Conservation (phyloP, 2,113 vertebrate species). For the Myodes glareolus region DNA sequence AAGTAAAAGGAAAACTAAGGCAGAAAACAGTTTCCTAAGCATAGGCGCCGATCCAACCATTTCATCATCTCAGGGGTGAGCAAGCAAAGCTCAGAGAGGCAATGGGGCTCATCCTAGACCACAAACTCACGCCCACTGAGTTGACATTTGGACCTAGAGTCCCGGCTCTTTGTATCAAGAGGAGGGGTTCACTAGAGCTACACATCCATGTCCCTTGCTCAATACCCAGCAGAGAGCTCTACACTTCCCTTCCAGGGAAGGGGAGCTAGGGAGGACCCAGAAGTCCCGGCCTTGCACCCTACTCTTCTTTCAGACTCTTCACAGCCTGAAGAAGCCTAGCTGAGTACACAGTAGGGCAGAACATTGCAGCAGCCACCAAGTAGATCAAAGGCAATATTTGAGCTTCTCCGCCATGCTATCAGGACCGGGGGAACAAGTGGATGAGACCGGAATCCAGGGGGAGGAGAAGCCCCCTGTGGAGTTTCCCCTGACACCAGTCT, state of each 20-base stretch:
- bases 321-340: neutral
- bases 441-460: neutral
- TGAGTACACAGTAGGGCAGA: neutral
- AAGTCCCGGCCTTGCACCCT: neutral
- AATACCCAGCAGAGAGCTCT: neutral
- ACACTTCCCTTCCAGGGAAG: neutral
- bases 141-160: neutral
- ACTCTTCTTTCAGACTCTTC: constrained; percentile 24
- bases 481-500: neutral
- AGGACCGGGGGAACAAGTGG: neutral
- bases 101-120: neutral
- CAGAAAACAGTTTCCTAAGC: neutral
- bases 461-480: neutral
- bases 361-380: constrained; percentile 25
- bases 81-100: neutral
- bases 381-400: constrained; percentile 64
- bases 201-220: neutral
- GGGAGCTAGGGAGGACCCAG: neutral
- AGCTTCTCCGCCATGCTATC: neutral
- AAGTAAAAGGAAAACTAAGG: neutral
- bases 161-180: neutral
- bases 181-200: neutral
- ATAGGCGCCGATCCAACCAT: neutral
- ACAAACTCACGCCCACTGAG: neutral
- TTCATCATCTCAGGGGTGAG: neutral